Conservation (phyloP, 2,797 vertebrate genomes). For the Lagorchestes hirsutus region DNA sequence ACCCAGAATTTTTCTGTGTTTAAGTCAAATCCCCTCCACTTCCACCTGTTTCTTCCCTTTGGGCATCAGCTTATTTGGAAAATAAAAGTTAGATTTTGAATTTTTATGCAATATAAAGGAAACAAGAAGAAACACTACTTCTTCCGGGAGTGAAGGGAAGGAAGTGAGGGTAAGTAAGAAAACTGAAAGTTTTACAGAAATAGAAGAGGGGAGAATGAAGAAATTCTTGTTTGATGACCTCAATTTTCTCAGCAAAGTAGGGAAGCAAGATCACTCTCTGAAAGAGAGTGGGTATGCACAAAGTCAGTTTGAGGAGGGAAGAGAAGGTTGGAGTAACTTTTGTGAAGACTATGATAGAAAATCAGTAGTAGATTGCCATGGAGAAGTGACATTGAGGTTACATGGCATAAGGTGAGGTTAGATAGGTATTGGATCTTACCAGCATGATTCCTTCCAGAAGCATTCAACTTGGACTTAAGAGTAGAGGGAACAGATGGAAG, state of each 20-base stretch:
- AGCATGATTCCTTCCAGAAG: background rate
- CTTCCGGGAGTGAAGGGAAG: background rate
- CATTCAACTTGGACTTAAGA: background rate
- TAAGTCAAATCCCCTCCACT: background rate
- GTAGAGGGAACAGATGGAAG: background rate
- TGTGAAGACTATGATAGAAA: no score
- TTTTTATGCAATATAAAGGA: background rate
- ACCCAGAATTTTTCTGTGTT: background rate
- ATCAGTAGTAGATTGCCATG: background rate
- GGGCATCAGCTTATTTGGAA: background rate
- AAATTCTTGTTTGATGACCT: background rate
- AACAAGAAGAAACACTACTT: background rate
- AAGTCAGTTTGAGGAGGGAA: no score
- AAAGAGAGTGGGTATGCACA: background rate
- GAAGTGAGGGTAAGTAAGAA: background rate
- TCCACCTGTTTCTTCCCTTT: background rate
- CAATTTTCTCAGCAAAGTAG: background rate
- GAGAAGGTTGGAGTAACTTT: no score
- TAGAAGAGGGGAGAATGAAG: background rate
- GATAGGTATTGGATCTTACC: background rate
- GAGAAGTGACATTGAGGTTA: background rate
- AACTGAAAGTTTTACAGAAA: background rate
- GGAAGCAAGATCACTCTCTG: background rate
- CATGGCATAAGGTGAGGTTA: background rate
- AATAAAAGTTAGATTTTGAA: background rate